Evolutionary conservation across 2,797 vertebrate genomes (phyloP).

Genomic region (Vipera latastei): DNA sequence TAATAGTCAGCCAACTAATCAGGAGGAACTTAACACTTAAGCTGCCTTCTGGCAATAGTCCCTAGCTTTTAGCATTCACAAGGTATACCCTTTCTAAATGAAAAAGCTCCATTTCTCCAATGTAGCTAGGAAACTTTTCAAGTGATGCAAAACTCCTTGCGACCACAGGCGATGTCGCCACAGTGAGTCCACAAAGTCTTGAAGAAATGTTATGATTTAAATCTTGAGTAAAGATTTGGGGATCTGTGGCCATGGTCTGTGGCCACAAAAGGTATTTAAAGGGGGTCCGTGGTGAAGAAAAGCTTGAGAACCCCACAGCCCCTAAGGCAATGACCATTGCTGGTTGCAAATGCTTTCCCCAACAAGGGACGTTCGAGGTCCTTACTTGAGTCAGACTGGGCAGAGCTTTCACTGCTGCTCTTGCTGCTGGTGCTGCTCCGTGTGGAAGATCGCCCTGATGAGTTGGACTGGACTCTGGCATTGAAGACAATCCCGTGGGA

Average conservation of each 20-base stretch:
- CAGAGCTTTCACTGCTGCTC: constrained; percentile 7
- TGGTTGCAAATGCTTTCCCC: background rate
- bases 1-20: too few relatives aligned
- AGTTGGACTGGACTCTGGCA: constrained; percentile 26
- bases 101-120: too few relatives aligned
- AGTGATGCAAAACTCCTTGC: too few relatives aligned
- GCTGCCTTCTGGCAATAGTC: too few relatives aligned
- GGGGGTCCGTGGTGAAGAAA: background rate
- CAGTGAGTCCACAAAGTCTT: background rate
- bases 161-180: background rate
- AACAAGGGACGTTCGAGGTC: background rate
- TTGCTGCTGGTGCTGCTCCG: constrained; percentile 14
- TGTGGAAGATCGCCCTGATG: background rate
- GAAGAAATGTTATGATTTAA: background rate
- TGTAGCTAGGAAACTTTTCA: too few relatives aligned
- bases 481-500: constrained; percentile 42
- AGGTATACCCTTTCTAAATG: too few relatives aligned
- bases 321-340: background rate
- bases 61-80: too few relatives aligned
- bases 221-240: background rate
- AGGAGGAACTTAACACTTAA: too few relatives aligned
- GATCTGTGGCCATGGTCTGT: background rate
- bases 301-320: background rate
- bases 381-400: constrained; percentile 40
- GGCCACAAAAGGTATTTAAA: background rate